A percentile compares a stretch with the other conserved stretches of the same genome.
These are phyloP conservation scores for Nomia melanderi DNA, from an alignment of 1,140 invertebrate genomes.

Conservation along the genomic window DNA sequence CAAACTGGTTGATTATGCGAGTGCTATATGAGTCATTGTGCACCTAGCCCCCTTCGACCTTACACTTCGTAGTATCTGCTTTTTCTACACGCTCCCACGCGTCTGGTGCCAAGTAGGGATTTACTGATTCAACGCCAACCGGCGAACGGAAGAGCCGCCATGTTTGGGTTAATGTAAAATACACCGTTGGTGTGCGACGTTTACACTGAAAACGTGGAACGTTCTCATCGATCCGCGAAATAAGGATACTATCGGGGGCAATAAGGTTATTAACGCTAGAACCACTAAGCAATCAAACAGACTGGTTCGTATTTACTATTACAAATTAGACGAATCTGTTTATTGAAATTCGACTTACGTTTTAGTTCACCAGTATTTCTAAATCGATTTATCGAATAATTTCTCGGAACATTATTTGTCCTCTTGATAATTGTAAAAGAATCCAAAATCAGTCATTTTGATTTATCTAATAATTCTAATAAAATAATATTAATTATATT, in stretches of 20 bases:
- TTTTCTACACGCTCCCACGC: slow-evolving; percentile 50
- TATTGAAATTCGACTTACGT: no score
- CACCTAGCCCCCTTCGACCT: slow-evolving; percentile 15
- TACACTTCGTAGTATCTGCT: slow-evolving; percentile 16
- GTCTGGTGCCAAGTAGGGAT: slow-evolving; percentile 31
- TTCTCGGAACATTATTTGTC: no score
- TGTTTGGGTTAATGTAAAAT: slow-evolving; percentile 11
- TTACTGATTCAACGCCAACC: slow-evolving; percentile 30
- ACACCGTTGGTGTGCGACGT: not conserved
- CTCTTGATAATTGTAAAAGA: no score
- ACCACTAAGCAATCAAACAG: no score
- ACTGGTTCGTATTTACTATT: no score
- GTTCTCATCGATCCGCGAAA: slow-evolving; percentile 13
- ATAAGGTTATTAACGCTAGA: slow-evolving; percentile 7
- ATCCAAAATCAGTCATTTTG: no score
- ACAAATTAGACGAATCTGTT: no score
- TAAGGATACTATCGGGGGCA: not conserved
- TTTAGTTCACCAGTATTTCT: no score
- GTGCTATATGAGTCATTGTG: slow-evolving; percentile 40
- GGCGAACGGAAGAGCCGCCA: not conserved
- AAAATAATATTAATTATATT: no score
- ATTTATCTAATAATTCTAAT: no score
- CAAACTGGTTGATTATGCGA: slow-evolving; percentile 14
- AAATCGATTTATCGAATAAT: no score
- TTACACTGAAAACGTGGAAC: not conserved